A percentile compares a stretch with the other conserved stretches of the same genome.
phyloP scores from a whole-genome alignment of 2,888 invertebrate genomes.

The Rhamphomyia laevipes region DNA sequence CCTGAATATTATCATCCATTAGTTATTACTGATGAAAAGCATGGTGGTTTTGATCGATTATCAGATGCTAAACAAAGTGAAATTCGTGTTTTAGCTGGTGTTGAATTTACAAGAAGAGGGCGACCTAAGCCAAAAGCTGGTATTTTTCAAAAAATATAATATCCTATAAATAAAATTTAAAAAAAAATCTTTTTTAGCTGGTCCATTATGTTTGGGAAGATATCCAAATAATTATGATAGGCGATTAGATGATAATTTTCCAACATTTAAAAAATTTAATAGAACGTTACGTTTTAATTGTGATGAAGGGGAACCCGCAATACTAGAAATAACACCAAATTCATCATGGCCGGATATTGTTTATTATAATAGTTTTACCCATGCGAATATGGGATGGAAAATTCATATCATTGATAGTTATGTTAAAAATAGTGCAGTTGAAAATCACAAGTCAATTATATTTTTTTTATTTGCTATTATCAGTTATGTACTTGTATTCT shows the following conservation, averaged over 20 bases:
- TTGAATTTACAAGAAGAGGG: conserved; percentile 70
- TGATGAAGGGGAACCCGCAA: conserved; percentile 57
- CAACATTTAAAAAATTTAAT: conserved; percentile 74
- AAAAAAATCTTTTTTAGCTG: conserved; percentile 41
- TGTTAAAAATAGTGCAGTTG: not conserved
- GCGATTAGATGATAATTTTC: conserved; percentile 65
- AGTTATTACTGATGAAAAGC: conserved; percentile 73
- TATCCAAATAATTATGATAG: conserved; percentile 55
- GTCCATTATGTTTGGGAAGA: conserved; percentile 63
- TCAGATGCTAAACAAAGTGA: conserved; percentile 57
- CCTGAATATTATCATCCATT: conserved; percentile 79
- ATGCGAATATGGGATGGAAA: conserved; percentile 91
- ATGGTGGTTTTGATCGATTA: conserved; percentile 68
- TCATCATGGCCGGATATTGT: conserved; percentile 83
- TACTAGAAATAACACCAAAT: conserved; percentile 72
- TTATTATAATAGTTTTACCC: conserved; percentile 88
- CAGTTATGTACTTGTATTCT: no score
- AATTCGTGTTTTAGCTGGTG: conserved; percentile 65
- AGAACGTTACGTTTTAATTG: conserved; percentile 61
- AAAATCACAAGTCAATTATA: no score
- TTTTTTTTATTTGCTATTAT: no score
- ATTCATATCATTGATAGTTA: conserved; percentile 74
- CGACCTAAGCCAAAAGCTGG: conserved; percentile 66
- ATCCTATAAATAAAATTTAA: not conserved
- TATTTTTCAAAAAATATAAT: conserved; percentile 19